Percentiles rank a stretch among this genome's conserved stretches.
Conservation (phyloP, 2,113 vertebrate species). For the Marcusenius ussheri region DNA sequence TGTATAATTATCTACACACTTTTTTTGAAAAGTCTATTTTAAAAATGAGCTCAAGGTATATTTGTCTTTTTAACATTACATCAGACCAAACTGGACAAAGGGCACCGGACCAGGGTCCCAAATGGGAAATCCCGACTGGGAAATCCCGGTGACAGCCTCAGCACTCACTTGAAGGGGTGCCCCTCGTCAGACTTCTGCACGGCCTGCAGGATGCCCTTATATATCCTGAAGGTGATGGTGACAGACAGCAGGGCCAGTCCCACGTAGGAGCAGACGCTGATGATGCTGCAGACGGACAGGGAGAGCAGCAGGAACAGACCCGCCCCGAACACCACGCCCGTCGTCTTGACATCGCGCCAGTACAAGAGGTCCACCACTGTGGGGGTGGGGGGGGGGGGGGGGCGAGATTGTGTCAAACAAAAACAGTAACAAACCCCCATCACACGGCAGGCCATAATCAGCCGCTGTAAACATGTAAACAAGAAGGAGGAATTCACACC, state of each 20-base stretch:
- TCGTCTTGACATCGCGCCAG: conserved; percentile 94
- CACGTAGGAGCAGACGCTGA: conserved; percentile 87
- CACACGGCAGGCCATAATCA: neutral
- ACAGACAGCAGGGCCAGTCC: conserved; percentile 87
- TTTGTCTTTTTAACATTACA: neutral
- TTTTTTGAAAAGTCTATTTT: neutral
- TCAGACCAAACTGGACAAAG: neutral
- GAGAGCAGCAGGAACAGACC: conserved; percentile 88
- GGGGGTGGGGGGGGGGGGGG: conserved; percentile 37
- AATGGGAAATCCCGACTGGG: too few relatives aligned
- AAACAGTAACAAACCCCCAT: neutral
- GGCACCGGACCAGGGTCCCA: neutral
- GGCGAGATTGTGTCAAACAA: neutral
- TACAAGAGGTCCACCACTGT: conserved; percentile 93
- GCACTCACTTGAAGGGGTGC: conserved; percentile 89
- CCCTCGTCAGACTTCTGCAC: conserved; percentile 95
- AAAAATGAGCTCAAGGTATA: neutral
- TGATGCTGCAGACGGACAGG: conserved; percentile 88
- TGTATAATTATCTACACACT: neutral
- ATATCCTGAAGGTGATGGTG: conserved; percentile 95
- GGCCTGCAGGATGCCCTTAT: conserved; percentile 93
- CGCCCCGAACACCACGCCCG: conserved; percentile 86
- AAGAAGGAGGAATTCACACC: neutral
- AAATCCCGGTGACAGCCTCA: neutral
- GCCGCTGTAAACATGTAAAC: neutral